These are phyloP conservation scores for honey bee (Apis mellifera) DNA, from an alignment of 1,140 invertebrate species.

Conservation along the genomic window Amel_HAv3.1 CM009931.2:10238501-10239000, in stretches of 20 bases:
- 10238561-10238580: background rate
- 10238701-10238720: background rate
- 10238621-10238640: conserved; percentile 13
- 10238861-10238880: conserved; percentile 83
- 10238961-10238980: conserved; percentile 82
- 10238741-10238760: conserved; percentile 24
- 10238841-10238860: conserved; percentile 79
- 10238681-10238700: conserved; percentile 22
- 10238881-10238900: conserved; percentile 85
- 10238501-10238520: conserved; percentile 5
- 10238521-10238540: background rate
- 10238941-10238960: conserved; percentile 86
- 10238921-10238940: conserved; percentile 84
- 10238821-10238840: conserved; percentile 80
- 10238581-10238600: background rate
- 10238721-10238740: background rate
- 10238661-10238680: background rate
- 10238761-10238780: conserved; percentile 3
- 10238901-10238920: conserved; percentile 84
- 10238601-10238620: conserved; percentile 1
- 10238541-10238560: background rate
- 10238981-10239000: conserved; percentile 78
- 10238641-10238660: background rate
- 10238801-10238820: conserved; percentile 79
- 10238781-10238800: conserved; percentile 77